Evolutionary conservation across 2,113 vertebrate genomes (phyloP).

Genomic region (Rhodinocichla rosea): DNA sequence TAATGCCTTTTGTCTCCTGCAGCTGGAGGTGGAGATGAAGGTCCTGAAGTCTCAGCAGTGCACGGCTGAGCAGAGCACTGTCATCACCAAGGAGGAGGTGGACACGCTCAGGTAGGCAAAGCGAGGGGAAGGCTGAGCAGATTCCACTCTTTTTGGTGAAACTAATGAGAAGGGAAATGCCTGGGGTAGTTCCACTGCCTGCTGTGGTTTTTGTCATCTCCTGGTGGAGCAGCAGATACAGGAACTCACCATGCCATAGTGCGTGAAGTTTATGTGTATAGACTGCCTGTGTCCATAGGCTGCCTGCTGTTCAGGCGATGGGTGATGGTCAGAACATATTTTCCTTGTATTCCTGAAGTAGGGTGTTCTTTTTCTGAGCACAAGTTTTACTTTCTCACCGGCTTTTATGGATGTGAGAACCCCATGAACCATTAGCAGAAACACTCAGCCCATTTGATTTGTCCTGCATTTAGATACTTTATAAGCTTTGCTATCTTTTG

Average conservation of each 20-base stretch:
- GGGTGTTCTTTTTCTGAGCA: not conserved
- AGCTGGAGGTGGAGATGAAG: constrained; percentile 78
- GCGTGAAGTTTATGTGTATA: rapidly evolving
- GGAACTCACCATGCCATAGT: rapidly evolving
- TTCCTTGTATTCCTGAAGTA: not conserved
- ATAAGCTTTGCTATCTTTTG: not conserved
- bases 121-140: not conserved
- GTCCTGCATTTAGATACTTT: not conserved
- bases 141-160: not conserved
- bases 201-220: not conserved
- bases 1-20: constrained; percentile 8
- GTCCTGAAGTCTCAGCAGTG: constrained; percentile 68
- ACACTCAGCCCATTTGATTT: not conserved
- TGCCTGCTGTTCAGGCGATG: not conserved
- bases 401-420: not conserved
- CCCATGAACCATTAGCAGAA: not conserved
- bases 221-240: not conserved
- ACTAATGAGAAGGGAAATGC: not conserved
- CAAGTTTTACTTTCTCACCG: not conserved
- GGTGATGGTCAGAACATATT: not conserved
- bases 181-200: not conserved
- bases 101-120: constrained; percentile 69
- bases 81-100: constrained; percentile 68
- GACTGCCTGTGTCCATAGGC: not conserved
- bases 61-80: constrained; percentile 44